These are phyloP conservation scores for Euproctis similis DNA, from an alignment of 2,888 invertebrate genomes.

Conservation along the genomic window DNA sequence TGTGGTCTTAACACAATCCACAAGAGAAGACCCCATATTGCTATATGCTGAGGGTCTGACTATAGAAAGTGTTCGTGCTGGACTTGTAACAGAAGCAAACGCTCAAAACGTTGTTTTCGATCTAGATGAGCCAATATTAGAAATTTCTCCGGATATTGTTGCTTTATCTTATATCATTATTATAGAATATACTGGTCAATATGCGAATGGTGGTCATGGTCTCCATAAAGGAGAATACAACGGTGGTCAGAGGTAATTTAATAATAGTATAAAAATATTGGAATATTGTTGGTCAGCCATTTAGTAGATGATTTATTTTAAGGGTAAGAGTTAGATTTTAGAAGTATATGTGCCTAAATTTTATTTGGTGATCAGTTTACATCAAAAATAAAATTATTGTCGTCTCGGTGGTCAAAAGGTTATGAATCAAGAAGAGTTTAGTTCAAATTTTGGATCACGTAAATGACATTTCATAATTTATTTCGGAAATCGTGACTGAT, in stretches of 20 bases:
- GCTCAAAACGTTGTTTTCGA: conserved; percentile 18
- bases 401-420: no score
- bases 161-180: conserved; percentile 31
- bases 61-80: conserved; percentile 31
- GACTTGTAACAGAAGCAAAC: conserved; percentile 30
- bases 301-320: no score
- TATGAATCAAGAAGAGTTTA: no score
- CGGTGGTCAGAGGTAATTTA: conserved; percentile 23
- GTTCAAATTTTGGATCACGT: no score
- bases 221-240: conserved; percentile 29
- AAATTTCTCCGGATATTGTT: conserved; percentile 24
- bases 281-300: no score
- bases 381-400: no score
- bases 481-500: no score
- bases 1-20: conserved; percentile 22
- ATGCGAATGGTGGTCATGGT: conserved; percentile 31
- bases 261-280: background rate
- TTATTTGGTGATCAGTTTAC: no score
- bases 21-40: conserved; percentile 30
- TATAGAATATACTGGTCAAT: conserved; percentile 37
- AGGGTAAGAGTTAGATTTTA: no score
- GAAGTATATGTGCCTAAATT: no score
- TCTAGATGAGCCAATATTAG: conserved; percentile 25
- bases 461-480: no score
- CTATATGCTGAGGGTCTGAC: conserved; percentile 31